Percentiles rank a stretch among this genome's conserved stretches.
Conservation (phyloP, 92 coral and sea anemone genomes). For the Phenganax subtilis region DNA sequence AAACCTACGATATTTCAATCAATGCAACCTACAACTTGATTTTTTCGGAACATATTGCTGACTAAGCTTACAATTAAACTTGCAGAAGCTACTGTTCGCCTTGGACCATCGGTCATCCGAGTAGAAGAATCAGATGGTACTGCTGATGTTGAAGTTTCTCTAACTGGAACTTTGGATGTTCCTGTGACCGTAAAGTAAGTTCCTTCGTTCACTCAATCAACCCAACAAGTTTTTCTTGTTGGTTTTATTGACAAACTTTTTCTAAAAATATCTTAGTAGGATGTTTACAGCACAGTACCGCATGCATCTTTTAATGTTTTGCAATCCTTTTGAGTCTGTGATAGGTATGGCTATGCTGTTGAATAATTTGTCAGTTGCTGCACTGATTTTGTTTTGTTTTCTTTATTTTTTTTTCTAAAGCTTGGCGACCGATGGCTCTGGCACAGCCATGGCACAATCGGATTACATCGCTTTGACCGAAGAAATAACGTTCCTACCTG, state of each 20-base stretch:
- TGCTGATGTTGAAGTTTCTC: neutral
- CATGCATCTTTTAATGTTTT: no score
- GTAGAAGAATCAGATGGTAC: neutral
- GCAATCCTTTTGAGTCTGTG: neutral
- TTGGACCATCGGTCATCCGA: neutral
- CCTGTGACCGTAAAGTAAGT: constrained; percentile 30
- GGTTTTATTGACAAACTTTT: no score
- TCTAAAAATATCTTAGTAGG: no score
- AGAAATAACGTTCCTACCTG: constrained; percentile 10
- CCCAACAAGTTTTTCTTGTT: neutral
- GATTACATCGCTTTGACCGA: neutral
- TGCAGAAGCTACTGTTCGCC: constrained; percentile 11
- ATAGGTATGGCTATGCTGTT: neutral
- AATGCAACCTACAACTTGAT: no score
- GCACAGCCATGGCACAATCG: neutral
- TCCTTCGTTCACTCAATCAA: neutral
- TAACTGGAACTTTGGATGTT: constrained; percentile 17
- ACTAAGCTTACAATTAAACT: neutral
- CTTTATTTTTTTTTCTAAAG: neutral
- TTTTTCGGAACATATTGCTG: neutral
- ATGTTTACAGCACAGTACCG: no score
- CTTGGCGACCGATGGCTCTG: neutral
- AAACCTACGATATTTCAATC: no score
- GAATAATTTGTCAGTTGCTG: neutral
- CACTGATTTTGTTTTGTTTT: neutral